Percentiles rank a stretch among this genome's conserved stretches.
Conservation (phyloP, 2,888 invertebrate species). For the Chrysolina americana region DNA sequence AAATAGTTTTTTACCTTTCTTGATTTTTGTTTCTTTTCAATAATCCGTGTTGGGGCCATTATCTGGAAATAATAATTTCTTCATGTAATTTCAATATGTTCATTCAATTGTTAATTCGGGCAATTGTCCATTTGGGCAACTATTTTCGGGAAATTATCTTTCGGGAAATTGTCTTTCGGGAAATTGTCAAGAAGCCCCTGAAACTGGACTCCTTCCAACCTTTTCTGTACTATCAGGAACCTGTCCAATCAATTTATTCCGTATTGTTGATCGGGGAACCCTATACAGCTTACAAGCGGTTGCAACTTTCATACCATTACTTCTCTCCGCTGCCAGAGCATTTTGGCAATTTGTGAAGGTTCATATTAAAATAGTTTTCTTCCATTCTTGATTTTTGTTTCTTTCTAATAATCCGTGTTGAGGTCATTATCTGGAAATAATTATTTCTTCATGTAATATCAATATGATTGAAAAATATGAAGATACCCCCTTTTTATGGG, state of each 20-base stretch:
- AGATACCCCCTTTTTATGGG: not conserved
- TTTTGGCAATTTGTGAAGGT: slow-evolving; percentile 24
- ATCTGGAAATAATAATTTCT: too few relatives aligned
- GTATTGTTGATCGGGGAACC: slow-evolving; percentile 16
- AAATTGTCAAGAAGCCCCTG: too few relatives aligned
- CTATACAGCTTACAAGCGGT: slow-evolving; percentile 1
- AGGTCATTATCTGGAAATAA: slow-evolving; percentile 17
- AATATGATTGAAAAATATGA: not conserved
- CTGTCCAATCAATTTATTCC: slow-evolving; percentile 21
- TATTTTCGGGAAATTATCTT: too few relatives aligned
- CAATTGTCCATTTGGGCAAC: too few relatives aligned
- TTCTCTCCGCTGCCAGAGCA: slow-evolving; percentile 6
- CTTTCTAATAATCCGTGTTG: not conserved
- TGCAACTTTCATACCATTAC: slow-evolving; percentile 9
- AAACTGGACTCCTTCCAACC: slow-evolving; percentile 20
- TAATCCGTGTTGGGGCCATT: too few relatives aligned
- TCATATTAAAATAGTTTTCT: slow-evolving; percentile 8
- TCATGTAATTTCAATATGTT: too few relatives aligned
- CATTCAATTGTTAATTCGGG: too few relatives aligned
- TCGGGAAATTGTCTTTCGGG: too few relatives aligned
- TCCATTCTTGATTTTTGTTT: not conserved
- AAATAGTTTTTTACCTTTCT: too few relatives aligned
- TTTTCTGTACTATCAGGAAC: slow-evolving; percentile 20
- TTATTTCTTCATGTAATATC: not conserved
- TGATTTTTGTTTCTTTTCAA: too few relatives aligned